A percentile compares a stretch with the other conserved stretches of the same genome.
phyloP scores from a whole-genome alignment of 2,113 vertebrate species.

The Alosa alosa region DNA sequence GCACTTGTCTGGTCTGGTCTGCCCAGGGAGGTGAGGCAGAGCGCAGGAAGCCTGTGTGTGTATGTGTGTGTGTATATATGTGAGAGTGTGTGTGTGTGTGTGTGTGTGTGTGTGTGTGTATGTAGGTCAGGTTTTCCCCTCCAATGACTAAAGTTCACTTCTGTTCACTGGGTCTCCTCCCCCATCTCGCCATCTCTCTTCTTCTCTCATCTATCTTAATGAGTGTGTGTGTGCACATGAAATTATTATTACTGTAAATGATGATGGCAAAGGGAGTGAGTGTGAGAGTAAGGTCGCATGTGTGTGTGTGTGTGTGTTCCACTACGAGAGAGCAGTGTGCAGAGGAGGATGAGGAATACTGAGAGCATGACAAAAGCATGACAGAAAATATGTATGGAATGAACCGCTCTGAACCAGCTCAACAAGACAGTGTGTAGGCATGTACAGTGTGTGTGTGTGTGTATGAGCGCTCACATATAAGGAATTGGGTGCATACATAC shows the following conservation, averaged over 20 bases:
- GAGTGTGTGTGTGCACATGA: background rate
- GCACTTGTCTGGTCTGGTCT: background rate
- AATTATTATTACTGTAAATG: background rate
- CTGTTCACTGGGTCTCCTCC: constrained; percentile 25
- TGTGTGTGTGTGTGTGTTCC: background rate
- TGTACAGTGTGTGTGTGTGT: too few species aligned
- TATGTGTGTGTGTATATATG: constrained; percentile 26
- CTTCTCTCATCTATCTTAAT: constrained; percentile 1
- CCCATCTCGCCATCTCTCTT: background rate
- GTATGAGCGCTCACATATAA: too few species aligned
- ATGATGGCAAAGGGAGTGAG: background rate
- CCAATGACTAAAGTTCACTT: constrained; percentile 50
- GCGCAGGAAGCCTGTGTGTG: background rate
- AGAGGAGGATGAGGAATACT: background rate
- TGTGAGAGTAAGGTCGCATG: constrained; percentile 26
- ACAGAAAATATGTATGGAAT: constrained; percentile 42
- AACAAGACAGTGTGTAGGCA: background rate
- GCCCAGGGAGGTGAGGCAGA: background rate
- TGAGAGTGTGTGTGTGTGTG: constrained; percentile 33
- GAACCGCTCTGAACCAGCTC: background rate
- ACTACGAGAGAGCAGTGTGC: background rate
- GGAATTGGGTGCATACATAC: too few species aligned
- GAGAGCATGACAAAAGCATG: constrained; percentile 34
- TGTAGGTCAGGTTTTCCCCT: constrained; percentile 66
- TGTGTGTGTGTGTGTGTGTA: constrained; percentile 22